phyloP scores from a whole-genome alignment of 2,797 vertebrate species.

The Bovichtus variegatus region DNA sequence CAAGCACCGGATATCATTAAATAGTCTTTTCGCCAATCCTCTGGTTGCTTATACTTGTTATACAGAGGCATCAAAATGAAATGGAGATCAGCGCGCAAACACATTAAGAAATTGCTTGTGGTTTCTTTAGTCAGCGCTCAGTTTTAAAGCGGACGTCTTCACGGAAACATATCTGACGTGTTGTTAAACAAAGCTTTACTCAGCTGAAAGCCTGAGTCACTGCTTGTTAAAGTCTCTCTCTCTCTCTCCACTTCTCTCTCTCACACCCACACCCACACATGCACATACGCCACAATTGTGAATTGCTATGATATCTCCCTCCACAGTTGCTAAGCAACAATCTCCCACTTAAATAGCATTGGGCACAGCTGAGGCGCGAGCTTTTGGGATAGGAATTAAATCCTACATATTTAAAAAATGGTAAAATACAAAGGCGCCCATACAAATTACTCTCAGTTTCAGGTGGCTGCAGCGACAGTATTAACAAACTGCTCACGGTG shows the following conservation, averaged over 20 bases:
- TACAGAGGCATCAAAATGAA: not conserved
- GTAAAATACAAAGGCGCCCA: conserved; percentile 39
- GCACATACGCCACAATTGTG: conserved; percentile 60
- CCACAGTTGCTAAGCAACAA: conserved; percentile 87
- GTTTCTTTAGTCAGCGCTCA: conserved; percentile 1
- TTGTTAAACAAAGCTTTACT: conserved; percentile 63
- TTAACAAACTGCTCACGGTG: conserved; percentile 2
- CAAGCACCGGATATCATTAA: not conserved
- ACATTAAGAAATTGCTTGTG: conserved; percentile 7
- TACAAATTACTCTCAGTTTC: conserved; percentile 8
- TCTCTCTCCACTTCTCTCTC: conserved; percentile 14
- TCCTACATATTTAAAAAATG: conserved; percentile 42
- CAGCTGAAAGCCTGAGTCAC: conserved; percentile 68
- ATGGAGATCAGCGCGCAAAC: conserved; percentile 15
- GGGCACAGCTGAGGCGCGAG: conserved; percentile 49
- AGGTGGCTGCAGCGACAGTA: not conserved
- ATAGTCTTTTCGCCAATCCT: not conserved
- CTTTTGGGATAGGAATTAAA: conserved; percentile 59
- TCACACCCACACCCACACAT: conserved; percentile 42
- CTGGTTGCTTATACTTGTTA: conserved; percentile 15
- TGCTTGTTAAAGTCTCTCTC: conserved; percentile 62
- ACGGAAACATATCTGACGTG: conserved; percentile 21
- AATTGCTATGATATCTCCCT: conserved; percentile 73
- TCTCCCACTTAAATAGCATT: conserved; percentile 80
- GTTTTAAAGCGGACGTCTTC: conserved; percentile 17